Conservation (phyloP, 2,113 vertebrate species). For the Hystrix brachyura region DNA sequence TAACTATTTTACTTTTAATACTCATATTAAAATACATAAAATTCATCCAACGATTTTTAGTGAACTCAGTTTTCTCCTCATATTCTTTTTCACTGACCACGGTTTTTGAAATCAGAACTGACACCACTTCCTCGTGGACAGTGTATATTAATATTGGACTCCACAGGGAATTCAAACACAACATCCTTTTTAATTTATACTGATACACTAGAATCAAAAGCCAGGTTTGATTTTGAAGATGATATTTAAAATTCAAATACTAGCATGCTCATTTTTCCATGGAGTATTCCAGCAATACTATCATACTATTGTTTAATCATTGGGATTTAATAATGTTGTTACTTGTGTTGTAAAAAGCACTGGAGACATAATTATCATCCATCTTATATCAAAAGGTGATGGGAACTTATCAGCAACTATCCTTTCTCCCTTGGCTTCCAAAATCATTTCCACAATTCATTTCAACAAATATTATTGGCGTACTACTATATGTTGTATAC, state of each 20-base stretch:
- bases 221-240: not conserved
- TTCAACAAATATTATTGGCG: constrained; percentile 3
- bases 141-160: not conserved
- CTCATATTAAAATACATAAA: constrained; percentile 26
- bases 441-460: constrained; percentile 16
- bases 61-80: not conserved
- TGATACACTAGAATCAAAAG: not conserved
- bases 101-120: not conserved
- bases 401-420: not conserved
- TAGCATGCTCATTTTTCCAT: not conserved
- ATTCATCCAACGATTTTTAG: not conserved
- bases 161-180: not conserved
- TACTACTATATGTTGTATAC: not conserved
- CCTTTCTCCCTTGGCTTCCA: not conserved
- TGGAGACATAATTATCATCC: not conserved
- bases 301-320: not conserved
- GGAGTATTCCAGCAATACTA: not conserved
- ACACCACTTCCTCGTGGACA: not conserved
- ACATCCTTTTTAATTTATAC: not conserved
- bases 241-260: not conserved
- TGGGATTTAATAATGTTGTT: not conserved
- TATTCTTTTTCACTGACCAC: not conserved
- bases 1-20: constrained; percentile 59
- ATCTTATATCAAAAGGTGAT: not conserved
- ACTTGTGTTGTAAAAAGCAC: not conserved